Conservation (phyloP, 2,888 invertebrate genomes). For the Rhagophthalmus giganteus region DNA sequence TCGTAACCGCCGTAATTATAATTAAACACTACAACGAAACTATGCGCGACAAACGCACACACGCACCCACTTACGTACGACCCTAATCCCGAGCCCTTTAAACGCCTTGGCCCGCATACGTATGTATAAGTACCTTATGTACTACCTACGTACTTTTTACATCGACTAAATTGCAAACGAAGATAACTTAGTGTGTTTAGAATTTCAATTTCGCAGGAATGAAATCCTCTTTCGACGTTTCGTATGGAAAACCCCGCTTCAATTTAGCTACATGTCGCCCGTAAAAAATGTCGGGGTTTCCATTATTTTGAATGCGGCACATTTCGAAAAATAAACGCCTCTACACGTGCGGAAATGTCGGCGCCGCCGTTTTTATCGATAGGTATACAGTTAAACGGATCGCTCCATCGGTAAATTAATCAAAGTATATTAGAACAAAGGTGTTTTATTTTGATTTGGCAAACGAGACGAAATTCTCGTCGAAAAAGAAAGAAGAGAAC, state of each 20-base stretch:
- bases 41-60: constrained; percentile 4
- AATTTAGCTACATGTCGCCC: no score
- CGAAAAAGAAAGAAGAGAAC: no score
- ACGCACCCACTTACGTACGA: constrained; percentile 4
- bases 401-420: no score
- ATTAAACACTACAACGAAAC: constrained; percentile 26
- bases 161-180: constrained; percentile 1
- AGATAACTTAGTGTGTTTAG: constrained; percentile 6
- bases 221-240: not conserved
- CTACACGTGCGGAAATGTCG: no score
- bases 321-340: no score
- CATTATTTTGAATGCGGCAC: no score
- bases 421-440: no score
- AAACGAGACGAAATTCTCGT: no score
- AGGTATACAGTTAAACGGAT: no score
- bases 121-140: not conserved
- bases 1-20: constrained; percentile 39
- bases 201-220: not conserved
- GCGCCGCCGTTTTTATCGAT: no score
- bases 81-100: constrained; percentile 3
- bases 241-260: not conserved
- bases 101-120: not conserved
- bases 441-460: no score
- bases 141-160: not conserved
- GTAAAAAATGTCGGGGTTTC: no score